Conservation (phyloP, 1,140 invertebrate genomes). For the Leucophenga varia region DNA sequence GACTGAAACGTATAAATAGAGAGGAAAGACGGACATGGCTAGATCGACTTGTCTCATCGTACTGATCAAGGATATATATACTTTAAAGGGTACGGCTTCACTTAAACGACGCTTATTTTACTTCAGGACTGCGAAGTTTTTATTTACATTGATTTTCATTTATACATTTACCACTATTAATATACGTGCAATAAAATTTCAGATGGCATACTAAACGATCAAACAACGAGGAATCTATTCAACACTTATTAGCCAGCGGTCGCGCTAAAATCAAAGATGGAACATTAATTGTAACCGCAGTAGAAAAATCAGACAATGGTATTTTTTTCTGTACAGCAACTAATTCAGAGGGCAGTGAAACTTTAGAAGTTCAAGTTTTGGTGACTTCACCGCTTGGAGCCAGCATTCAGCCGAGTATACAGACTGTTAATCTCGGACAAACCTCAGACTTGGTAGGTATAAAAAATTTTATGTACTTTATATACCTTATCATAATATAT, state of each 20-base stretch:
- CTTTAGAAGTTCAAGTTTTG: conserved; percentile 59
- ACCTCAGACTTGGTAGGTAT: conserved; percentile 61
- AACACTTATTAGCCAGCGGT: conserved; percentile 55
- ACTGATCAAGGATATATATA: no score
- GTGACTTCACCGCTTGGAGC: conserved; percentile 59
- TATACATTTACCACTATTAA: no score
- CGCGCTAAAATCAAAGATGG: conserved; percentile 60
- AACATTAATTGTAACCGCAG: conserved; percentile 59
- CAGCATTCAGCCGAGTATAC: conserved; percentile 59
- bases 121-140: no score
- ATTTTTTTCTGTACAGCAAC: conserved; percentile 61
- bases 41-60: no score
- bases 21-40: no score
- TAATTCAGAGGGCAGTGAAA: conserved; percentile 61
- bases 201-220: conserved; percentile 60
- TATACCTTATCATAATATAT: no score
- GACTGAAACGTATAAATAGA: no score
- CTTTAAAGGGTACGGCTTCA: no score
- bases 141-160: no score
- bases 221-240: conserved; percentile 59
- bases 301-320: conserved; percentile 59
- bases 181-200: conserved; percentile 10
- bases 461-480: no score
- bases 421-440: conserved; percentile 61
- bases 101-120: no score